phyloP scores from a whole-genome alignment of 2,888 invertebrate species.

The Linnaemya vulpina region DNA sequence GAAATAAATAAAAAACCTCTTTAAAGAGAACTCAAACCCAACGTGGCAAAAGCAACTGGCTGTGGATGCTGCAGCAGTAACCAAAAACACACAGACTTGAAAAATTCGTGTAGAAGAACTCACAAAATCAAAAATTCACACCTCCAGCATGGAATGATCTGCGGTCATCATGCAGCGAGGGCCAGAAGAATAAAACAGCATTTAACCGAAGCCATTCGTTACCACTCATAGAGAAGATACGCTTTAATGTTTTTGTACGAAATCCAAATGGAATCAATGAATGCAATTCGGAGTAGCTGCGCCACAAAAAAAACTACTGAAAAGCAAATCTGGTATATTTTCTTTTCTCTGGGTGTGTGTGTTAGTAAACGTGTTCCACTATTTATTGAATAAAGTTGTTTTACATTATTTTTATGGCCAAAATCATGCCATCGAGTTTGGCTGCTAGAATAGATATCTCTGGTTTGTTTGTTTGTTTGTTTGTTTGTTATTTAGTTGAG shows the following conservation, averaged over 20 bases:
- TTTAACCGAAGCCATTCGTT: slow-evolving; percentile 5
- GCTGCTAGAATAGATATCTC: slow-evolving; percentile 15
- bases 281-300: slow-evolving; percentile 53
- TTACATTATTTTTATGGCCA: slow-evolving; percentile 52
- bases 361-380: slow-evolving; percentile 60
- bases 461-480: slow-evolving; percentile 36
- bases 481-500: slow-evolving; percentile 31
- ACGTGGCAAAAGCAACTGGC: slow-evolving; percentile 18
- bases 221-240: slow-evolving; percentile 36
- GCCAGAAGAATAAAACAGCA: slow-evolving; percentile 35
- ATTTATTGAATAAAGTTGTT: slow-evolving; percentile 68
- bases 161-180: slow-evolving; percentile 35
- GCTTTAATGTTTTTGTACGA: slow-evolving; percentile 15
- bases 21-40: background rate
- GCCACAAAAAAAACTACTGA: slow-evolving; percentile 33
- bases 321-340: slow-evolving; percentile 56
- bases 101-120: slow-evolving; percentile 13
- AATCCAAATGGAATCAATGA: slow-evolving; percentile 56
- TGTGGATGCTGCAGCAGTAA: background rate
- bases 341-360: slow-evolving; percentile 9
- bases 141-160: slow-evolving; percentile 44
- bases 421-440: slow-evolving; percentile 9
- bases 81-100: background rate
- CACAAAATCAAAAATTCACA: slow-evolving; percentile 67
- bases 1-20: slow-evolving; percentile 28